Evolutionary conservation across 2,888 invertebrate species (phyloP).

Genomic region (Himalopsyche tibetana): DNA sequence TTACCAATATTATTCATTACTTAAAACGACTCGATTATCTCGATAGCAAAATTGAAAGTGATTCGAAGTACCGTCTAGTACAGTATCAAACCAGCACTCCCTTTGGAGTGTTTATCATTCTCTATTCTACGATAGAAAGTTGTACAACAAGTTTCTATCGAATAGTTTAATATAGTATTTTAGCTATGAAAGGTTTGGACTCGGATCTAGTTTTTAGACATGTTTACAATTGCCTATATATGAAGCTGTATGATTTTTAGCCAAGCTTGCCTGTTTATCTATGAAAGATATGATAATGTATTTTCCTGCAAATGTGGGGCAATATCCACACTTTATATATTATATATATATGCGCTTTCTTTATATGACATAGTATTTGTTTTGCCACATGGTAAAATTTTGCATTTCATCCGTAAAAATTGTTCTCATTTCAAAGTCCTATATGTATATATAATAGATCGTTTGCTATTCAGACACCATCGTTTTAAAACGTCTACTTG

Average conservation of each 20-base stretch:
- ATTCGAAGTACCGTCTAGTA: background rate
- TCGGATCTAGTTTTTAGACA: slow-evolving; percentile 7
- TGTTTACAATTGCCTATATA: background rate
- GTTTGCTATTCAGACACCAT: no score
- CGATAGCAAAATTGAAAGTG: slow-evolving; percentile 32
- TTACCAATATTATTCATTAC: background rate
- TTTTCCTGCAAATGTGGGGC: no score
- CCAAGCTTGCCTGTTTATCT: background rate
- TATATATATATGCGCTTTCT: no score
- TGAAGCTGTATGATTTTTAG: background rate
- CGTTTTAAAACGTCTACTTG: no score
- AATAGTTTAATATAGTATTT: slow-evolving; percentile 27
- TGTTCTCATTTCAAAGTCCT: no score
- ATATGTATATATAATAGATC: no score
- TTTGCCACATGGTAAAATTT: no score
- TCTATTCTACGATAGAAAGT: slow-evolving; percentile 27
- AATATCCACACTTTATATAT: no score
- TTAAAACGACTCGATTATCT: background rate
- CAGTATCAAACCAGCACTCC: slow-evolving; percentile 4
- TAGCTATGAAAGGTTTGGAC: slow-evolving; percentile 25
- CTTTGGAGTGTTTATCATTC: slow-evolving; percentile 27
- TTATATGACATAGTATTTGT: no score
- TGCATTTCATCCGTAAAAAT: no score
- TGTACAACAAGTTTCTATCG: slow-evolving; percentile 12
- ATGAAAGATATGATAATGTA: no score